Evolutionary conservation across 2,113 vertebrate species (phyloP).

Genomic region (Gymnocephalus cernua): DNA sequence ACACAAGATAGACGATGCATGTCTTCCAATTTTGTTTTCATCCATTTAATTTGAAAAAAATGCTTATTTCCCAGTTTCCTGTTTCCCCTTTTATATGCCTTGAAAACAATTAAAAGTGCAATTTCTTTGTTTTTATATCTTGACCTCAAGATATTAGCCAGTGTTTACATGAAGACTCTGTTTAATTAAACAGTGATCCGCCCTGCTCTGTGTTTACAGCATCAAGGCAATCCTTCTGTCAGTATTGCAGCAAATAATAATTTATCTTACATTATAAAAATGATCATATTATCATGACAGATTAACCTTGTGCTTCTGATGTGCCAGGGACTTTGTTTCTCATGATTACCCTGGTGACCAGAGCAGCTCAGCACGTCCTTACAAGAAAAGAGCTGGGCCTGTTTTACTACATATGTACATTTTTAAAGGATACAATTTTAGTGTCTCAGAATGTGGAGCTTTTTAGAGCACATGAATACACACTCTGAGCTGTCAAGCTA

Average conservation of each 20-base stretch:
- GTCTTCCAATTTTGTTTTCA: neutral
- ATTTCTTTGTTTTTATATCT: neutral
- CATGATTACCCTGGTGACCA: constrained; percentile 20
- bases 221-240: constrained; percentile 14
- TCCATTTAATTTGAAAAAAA: neutral
- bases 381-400: constrained; percentile 1
- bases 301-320: constrained; percentile 23
- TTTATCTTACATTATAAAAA: constrained; percentile 36
- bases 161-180: constrained; percentile 5
- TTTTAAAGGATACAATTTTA: neutral
- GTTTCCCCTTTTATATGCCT: neutral
- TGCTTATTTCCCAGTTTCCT: neutral
- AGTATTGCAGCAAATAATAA: neutral
- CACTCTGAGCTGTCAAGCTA: neutral
- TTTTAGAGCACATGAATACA: neutral
- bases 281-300: constrained; percentile 43
- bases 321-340: constrained; percentile 12
- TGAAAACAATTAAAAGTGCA: neutral
- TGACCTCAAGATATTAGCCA: neutral
- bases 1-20: neutral
- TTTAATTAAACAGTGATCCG: constrained; percentile 32
- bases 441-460: neutral
- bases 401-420: neutral
- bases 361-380: neutral
- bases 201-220: constrained; percentile 12